Evolutionary conservation across 2,113 vertebrate species (phyloP), one percentile per base, ranked within the genome.

Genomic region (Platichthys flesus): DNA sequence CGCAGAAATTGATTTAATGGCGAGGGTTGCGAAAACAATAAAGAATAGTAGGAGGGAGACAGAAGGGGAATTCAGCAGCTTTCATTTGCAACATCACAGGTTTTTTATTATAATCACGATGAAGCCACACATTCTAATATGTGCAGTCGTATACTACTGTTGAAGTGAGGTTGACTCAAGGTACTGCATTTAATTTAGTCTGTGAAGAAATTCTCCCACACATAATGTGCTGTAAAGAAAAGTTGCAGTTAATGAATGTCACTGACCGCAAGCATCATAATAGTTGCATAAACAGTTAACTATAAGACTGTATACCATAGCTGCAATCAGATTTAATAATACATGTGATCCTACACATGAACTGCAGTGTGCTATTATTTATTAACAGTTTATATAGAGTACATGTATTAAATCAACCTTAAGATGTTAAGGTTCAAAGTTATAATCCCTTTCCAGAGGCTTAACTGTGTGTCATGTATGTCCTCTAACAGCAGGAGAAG

Each of bases 1-100:
- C 54, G 45, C 3, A 51, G n/a, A 85, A 79, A 90, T 68, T 9
- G 74, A 89, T 83, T 88, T 85, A 21, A 66, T 8, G 58, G n/a
- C 31, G 67, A 82, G 54, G 68, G 35, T 55, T 73, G 54, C 6
- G 16, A 57, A 70, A 70, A 68, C 40, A 26, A 52, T 42, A 55
- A 64, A 68, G 24, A 72, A 59, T 1, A 60, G 31, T 12, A 28
- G 8, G 2, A 24, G 23, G 1, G 65, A 37, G n/a, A 45, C 40
- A 42, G 40, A 42, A 42, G 40, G 10, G 31, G 13, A 51, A 26
- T n/a, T 59, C 15, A 71, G 13, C n/a, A 20, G n/a, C 24, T 56
- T 58, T 59, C 1, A 28, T 68, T 28, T 45, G 31, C 40, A 42
- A 42, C 12, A 42, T 42, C 40, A 42, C 10, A 42, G 40, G 12